Evolutionary conservation across 2,797 vertebrate species (phyloP).

Genomic region (Saxicola maurus): DNA sequence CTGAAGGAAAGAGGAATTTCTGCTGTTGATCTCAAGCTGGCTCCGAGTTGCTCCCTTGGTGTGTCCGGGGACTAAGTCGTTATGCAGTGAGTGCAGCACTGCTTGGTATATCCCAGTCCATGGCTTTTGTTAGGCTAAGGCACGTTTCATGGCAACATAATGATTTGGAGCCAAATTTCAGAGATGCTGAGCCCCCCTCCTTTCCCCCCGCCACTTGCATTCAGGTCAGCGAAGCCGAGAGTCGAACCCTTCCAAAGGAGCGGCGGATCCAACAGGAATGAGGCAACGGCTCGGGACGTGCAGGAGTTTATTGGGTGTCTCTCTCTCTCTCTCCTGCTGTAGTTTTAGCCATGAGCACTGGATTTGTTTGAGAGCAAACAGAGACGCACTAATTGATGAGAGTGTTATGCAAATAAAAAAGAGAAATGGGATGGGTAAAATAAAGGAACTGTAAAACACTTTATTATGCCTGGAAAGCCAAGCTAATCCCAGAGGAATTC

Average conservation of each 20-base stretch:
- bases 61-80: not conserved
- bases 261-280: not conserved
- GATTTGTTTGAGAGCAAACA: slow-evolving; percentile 60
- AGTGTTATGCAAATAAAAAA: slow-evolving; percentile 45
- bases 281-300: not conserved
- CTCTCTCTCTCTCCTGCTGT: not conserved
- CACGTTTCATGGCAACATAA: slow-evolving; percentile 23
- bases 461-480: slow-evolving; percentile 64
- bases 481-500: slow-evolving; percentile 59
- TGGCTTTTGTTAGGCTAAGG: slow-evolving; percentile 44
- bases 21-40: slow-evolving; percentile 25
- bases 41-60: not conserved
- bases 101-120: not conserved
- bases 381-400: slow-evolving; percentile 45
- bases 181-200: not conserved
- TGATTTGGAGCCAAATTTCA: slow-evolving; percentile 31
- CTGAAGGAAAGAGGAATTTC: slow-evolving; percentile 29
- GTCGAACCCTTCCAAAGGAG: not conserved
- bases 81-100: not conserved
- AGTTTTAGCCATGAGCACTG: slow-evolving; percentile 1
- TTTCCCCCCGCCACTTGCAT: not conserved
- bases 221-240: slow-evolving; percentile 19
- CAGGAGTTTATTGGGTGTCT: slow-evolving; percentile 2
- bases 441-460: slow-evolving; percentile 48
- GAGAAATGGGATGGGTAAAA: slow-evolving; percentile 46